Evolutionary conservation across 2,113 vertebrate species (phyloP).

Genomic region (Pseudois nayaur): DNA sequence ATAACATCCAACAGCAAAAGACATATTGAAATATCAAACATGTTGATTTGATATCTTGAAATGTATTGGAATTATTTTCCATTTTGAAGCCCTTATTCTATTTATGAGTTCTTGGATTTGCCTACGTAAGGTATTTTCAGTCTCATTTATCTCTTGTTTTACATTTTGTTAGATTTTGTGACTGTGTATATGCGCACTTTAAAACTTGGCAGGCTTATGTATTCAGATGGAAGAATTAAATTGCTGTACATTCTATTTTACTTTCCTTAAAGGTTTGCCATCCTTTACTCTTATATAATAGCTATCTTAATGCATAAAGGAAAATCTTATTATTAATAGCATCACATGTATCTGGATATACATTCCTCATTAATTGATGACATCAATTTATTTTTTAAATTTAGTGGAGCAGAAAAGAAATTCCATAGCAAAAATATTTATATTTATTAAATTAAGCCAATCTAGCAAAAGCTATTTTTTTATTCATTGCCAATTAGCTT

Average conservation of each 20-base stretch:
- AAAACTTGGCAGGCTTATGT: not conserved
- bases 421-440: not conserved
- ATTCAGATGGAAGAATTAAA: not conserved
- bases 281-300: not conserved
- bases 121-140: not conserved
- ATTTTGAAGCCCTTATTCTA: not conserved
- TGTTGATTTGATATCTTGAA: not conserved
- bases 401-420: not conserved
- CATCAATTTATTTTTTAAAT: not conserved
- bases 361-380: not conserved
- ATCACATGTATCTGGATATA: not conserved
- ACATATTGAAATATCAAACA: not conserved
- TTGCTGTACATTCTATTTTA: not conserved
- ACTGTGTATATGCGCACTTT: not conserved
- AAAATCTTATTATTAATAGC: not conserved
- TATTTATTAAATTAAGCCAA: not conserved
- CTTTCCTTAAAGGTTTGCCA: not conserved
- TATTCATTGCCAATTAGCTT: not conserved
- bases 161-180: not conserved
- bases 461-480: not conserved
- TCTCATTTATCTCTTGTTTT: not conserved
- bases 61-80: not conserved
- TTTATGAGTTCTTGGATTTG: not conserved
- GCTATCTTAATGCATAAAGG: not conserved
- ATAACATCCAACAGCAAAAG: not conserved